These are phyloP conservation scores for Brachionus asplanchnoidis DNA, from an alignment of 1,140 invertebrate species.

Conservation along the genomic window DNA sequence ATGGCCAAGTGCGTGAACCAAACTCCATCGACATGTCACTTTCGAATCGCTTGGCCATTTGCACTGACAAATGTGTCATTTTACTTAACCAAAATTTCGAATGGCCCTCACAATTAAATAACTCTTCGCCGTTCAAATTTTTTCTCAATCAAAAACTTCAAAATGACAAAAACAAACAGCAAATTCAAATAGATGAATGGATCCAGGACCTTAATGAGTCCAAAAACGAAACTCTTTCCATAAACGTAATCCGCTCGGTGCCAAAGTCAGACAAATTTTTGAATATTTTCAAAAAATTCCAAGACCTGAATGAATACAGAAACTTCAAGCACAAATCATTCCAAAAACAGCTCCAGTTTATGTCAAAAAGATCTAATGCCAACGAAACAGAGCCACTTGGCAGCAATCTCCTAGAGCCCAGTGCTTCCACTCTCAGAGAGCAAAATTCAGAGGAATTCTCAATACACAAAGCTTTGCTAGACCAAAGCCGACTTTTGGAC, in stretches of 20 bases:
- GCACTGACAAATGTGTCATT: neutral
- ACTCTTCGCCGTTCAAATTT: slow-evolving; percentile 27
- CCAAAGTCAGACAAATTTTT: neutral
- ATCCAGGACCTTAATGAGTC: neutral
- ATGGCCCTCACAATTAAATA: slow-evolving; percentile 6
- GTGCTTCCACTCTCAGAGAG: neutral
- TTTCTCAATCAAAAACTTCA: neutral
- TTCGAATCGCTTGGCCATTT: neutral
- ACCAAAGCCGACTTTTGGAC: neutral
- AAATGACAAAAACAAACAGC: slow-evolving; percentile 2
- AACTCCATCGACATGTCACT: neutral
- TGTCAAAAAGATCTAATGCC: neutral
- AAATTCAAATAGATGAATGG: neutral
- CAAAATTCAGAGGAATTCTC: neutral
- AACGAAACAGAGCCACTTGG: neutral
- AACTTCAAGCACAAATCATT: neutral
- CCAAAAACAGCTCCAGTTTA: slow-evolving; percentile 5
- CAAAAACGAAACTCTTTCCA: neutral
- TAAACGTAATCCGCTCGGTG: neutral
- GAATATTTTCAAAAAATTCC: neutral
- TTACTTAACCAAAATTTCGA: neutral
- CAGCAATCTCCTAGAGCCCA: neutral
- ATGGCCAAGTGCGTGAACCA: neutral
- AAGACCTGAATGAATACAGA: neutral
- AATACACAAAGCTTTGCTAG: neutral